A percentile compares a stretch with the other conserved stretches of the same genome.
Evolutionary conservation across 2,797 vertebrate genomes (phyloP).

Genomic region (Sebastes dallii): DNA sequence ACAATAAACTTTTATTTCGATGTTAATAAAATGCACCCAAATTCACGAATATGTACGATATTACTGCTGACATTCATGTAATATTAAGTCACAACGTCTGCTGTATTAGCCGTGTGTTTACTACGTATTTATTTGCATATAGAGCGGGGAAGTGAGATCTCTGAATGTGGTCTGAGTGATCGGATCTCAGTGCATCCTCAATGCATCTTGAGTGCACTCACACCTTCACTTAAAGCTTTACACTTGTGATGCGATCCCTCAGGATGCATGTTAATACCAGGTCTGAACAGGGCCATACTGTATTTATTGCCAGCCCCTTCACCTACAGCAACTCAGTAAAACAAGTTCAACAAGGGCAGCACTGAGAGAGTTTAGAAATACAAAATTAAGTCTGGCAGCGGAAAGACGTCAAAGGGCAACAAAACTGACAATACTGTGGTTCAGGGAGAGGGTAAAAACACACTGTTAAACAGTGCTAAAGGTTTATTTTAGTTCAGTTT

Average conservation of each 20-base stretch:
- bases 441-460: background rate
- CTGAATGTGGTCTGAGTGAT: background rate
- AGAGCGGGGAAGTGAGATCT: too few species aligned
- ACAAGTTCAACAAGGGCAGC: background rate
- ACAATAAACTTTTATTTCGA: too few species aligned
- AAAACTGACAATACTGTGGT: background rate
- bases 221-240: background rate
- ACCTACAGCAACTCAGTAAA: background rate
- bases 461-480: background rate
- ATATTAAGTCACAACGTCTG: too few species aligned
- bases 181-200: too few species aligned
- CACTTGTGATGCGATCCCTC: background rate
- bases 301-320: background rate
- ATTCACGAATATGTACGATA: too few species aligned
- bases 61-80: too few species aligned
- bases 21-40: too few species aligned
- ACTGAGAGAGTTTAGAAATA: background rate
- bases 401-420: background rate
- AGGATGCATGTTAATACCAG: background rate
- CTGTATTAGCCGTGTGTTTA: too few species aligned
- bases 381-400: background rate
- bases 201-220: too few species aligned
- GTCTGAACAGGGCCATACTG: background rate
- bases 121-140: too few species aligned
- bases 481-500: slow-evolving; percentile 11